Conservation (phyloP, 2,797 vertebrate genomes). For the Lithobates pipiens region DNA sequence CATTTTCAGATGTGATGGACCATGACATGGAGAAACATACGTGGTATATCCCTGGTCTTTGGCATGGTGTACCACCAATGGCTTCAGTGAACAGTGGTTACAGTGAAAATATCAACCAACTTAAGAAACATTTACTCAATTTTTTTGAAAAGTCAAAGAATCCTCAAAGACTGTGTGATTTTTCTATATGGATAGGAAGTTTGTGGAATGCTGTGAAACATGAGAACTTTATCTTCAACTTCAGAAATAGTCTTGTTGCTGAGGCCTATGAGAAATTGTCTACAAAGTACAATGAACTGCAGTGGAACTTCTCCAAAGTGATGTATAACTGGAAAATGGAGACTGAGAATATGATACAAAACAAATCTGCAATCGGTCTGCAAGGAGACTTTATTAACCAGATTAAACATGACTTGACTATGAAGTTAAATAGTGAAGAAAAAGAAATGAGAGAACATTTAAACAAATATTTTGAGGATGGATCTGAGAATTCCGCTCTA, state of each 20-base stretch:
- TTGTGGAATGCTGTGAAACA: slow-evolving; percentile 74
- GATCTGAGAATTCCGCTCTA: slow-evolving; percentile 65
- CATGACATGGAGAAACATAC: neutral
- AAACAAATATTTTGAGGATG: slow-evolving; percentile 68
- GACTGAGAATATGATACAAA: slow-evolving; percentile 61
- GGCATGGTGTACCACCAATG: slow-evolving; percentile 71
- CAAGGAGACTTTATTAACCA: neutral
- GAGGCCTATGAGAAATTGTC: slow-evolving; percentile 73
- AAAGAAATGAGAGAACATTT: slow-evolving; percentile 66
- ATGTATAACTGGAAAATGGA: slow-evolving; percentile 71
- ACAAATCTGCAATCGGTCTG: neutral
- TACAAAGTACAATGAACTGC: slow-evolving; percentile 69
- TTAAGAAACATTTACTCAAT: slow-evolving; percentile 78
- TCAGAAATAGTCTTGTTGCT: slow-evolving; percentile 72
- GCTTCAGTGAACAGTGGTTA: slow-evolving; percentile 74
- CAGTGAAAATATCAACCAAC: slow-evolving; percentile 73
- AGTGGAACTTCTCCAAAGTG: slow-evolving; percentile 66
- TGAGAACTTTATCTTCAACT: slow-evolving; percentile 60
- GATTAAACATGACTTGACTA: neutral
- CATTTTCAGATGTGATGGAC: neutral
- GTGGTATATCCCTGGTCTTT: slow-evolving; percentile 72
- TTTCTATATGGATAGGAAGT: slow-evolving; percentile 73
- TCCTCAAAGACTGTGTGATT: slow-evolving; percentile 71
- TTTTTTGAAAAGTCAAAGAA: neutral
- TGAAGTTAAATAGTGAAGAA: neutral